phyloP scores from a whole-genome alignment of 2,888 invertebrate species.

The Hypselothyrea guttata region DNA sequence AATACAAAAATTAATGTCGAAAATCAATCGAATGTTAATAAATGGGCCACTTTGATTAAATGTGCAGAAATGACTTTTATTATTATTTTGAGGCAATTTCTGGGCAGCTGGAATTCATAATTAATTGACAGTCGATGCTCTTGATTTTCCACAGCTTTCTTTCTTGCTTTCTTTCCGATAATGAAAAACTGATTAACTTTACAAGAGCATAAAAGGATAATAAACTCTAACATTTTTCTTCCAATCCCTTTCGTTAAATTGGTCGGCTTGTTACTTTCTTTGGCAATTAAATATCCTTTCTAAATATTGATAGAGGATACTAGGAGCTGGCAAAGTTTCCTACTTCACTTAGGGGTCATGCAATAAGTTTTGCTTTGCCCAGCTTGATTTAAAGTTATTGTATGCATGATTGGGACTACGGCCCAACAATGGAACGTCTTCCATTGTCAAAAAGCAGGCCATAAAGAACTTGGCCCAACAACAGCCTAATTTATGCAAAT shows the following conservation, averaged over 20 bases:
- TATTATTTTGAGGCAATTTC: background rate
- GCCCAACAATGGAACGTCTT: slow-evolving; percentile 21
- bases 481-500: slow-evolving; percentile 62
- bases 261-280: slow-evolving; percentile 25
- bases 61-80: slow-evolving; percentile 22
- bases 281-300: slow-evolving; percentile 59
- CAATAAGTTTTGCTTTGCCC: background rate
- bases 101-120: slow-evolving; percentile 21
- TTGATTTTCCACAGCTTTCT: no score
- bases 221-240: slow-evolving; percentile 2
- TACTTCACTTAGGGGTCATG: no score
- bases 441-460: slow-evolving; percentile 8
- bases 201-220: slow-evolving; percentile 15
- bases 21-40: slow-evolving; percentile 59
- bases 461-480: slow-evolving; percentile 15
- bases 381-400: slow-evolving; percentile 37
- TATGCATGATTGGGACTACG: slow-evolving; percentile 34
- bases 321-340: slow-evolving; percentile 2
- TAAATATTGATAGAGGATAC: slow-evolving; percentile 47
- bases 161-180: no score
- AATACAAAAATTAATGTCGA: slow-evolving; percentile 32
- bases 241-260: slow-evolving; percentile 6
- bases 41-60: slow-evolving; percentile 29
- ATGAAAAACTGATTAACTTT: slow-evolving; percentile 60
- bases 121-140: slow-evolving; percentile 17